Evolutionary conservation across 2,888 invertebrate genomes (phyloP).

Genomic region (Agrilus biguttatus): DNA sequence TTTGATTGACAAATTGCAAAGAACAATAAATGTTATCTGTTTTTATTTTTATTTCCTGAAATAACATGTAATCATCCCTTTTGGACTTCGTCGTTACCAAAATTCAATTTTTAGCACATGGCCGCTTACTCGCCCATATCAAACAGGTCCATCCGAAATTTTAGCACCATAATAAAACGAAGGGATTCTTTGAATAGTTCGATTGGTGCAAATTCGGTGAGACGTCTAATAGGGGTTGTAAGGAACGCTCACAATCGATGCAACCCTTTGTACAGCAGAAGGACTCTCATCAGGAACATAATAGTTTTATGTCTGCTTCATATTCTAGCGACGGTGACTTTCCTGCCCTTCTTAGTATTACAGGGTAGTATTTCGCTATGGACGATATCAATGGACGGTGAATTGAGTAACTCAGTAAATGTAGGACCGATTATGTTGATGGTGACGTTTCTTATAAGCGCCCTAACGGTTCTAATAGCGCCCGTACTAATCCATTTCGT

Average conservation of each 20-base stretch:
- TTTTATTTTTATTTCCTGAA: no score
- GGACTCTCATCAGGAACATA: constrained; percentile 35
- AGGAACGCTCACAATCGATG: constrained; percentile 20
- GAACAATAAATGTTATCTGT: no score
- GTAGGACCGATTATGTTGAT: constrained; percentile 48
- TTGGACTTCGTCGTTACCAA: no score
- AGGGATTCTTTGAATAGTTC: constrained; percentile 59
- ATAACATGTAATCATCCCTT: no score
- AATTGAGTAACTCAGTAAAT: constrained; percentile 13
- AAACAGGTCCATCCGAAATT: constrained; percentile 36
- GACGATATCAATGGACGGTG: constrained; percentile 24
- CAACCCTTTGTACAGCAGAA: constrained; percentile 36
- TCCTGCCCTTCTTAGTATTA: constrained; percentile 43
- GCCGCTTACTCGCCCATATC: constrained; percentile 47
- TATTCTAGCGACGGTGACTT: constrained; percentile 47
- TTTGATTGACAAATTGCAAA: no score
- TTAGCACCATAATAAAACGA: constrained; percentile 34
- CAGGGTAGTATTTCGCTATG: constrained; percentile 37
- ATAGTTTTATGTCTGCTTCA: constrained; percentile 43
- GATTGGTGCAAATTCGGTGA: constrained; percentile 62
- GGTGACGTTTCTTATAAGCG: constrained; percentile 44
- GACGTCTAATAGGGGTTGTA: constrained; percentile 50
- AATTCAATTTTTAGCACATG: constrained; percentile 23
- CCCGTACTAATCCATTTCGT: constrained; percentile 38
- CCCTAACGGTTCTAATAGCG: constrained; percentile 38